Evolutionary conservation across 2,113 vertebrate genomes (phyloP), one percentile per base, ranked within the genome.

Genomic region (Channa maculata): DNA sequence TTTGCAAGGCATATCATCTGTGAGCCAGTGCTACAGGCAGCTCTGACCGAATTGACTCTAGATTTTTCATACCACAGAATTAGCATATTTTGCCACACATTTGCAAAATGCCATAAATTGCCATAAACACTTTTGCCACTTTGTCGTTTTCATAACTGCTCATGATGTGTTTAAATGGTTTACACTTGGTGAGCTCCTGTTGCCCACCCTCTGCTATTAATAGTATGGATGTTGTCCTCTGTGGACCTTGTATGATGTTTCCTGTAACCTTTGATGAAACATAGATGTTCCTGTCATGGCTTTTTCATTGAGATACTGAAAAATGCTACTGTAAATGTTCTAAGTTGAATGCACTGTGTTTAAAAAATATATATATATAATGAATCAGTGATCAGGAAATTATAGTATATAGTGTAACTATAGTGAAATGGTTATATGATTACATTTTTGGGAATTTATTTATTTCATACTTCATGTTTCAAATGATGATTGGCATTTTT

Each of bases 341-440:
- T 86, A 85, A 91, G 89, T 93, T 93, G 89, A 94, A 93, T 94
- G 92, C 92, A 94, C 82, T 87, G 82, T 91, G 89, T 92, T 72
- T 92, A 70, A 80, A 73, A 87, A 53, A 72, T 71, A 68, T 6
- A 24, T 6, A 24, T 24, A 24, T 83, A 77, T 82, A 91, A 82
- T 82, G 69, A 64, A 92, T 91, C 85, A 90, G 71, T 86, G 87
- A 89, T 90, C 86, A 87, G 89, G 87, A 92, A 84, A 84, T 72
- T 50, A 86, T 86, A 86, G 71, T 89, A 83, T 92, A 88, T 88
- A 91, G 88, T 94, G 91, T 93, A 92, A 91, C 84, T 92, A 91
- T 91, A 92, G 93, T 94, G 90, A 93, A 91, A 91, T 88, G 85
- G 86, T 93, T 90, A 84, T 92, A 87, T 89, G 84, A 93, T 89